A percentile compares a stretch with the other conserved stretches of the same genome.
These are phyloP conservation scores for Ferrisia virgata DNA, from an alignment of 2,888 invertebrate genomes.

Conservation along the genomic window DNA sequence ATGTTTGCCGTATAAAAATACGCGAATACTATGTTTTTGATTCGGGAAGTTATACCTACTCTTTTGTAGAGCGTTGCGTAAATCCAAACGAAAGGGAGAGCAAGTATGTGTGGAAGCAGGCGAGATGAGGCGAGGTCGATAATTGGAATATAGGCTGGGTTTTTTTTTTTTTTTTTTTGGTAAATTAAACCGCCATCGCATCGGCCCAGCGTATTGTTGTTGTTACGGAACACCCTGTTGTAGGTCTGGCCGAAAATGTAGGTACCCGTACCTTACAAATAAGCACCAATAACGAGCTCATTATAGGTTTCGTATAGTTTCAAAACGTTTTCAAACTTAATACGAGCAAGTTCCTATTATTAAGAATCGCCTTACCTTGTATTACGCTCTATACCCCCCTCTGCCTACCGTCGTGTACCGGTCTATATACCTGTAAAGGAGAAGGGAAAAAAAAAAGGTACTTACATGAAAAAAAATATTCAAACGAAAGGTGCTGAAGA, in stretches of 20 bases:
- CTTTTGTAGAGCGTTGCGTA: no score
- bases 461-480: background rate
- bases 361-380: background rate
- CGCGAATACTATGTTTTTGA: background rate
- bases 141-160: background rate
- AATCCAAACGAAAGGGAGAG: no score
- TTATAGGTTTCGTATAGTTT: conserved; percentile 36
- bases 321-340: conserved; percentile 37
- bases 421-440: background rate
- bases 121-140: background rate
- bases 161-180: background rate
- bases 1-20: background rate
- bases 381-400: background rate
- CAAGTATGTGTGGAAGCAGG: background rate
- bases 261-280: conserved; percentile 15
- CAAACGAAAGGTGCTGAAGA: background rate
- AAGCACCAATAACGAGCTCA: conserved; percentile 35
- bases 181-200: background rate
- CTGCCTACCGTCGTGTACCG: background rate
- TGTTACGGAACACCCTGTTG: background rate
- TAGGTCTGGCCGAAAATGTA: background rate
- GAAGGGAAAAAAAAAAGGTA: background rate
- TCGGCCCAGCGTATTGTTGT: no score
- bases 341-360: conserved; percentile 27
- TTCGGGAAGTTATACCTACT: no score